phyloP scores from a whole-genome alignment of 2,888 invertebrate species.

The Torymus texanus region DNA sequence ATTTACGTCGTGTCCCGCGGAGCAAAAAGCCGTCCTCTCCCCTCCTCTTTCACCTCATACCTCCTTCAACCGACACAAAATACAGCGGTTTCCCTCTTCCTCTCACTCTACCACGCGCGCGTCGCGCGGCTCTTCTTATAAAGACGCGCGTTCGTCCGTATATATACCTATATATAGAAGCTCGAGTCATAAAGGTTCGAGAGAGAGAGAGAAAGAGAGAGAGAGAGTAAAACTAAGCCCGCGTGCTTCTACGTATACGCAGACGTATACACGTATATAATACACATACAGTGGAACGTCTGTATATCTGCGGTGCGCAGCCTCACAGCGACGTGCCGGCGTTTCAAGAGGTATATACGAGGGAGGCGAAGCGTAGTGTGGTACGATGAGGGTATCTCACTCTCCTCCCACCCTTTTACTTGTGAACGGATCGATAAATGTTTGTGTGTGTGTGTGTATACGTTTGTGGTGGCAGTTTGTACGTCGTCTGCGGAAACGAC shows the following conservation, averaged over 20 bases:
- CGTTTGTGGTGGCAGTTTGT: too few species aligned
- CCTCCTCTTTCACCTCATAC: not conserved
- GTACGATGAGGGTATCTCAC: too few species aligned
- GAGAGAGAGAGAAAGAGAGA: not conserved
- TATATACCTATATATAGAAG: too few species aligned
- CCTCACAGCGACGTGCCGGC: too few species aligned
- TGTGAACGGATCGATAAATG: too few species aligned
- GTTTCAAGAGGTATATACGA: too few species aligned
- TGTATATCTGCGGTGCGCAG: too few species aligned
- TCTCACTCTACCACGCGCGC: not conserved
- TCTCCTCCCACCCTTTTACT: too few species aligned
- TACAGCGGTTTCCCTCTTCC: not conserved
- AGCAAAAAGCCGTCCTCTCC: slow-evolving; percentile 20
- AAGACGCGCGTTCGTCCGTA: not conserved
- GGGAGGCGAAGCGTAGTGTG: too few species aligned
- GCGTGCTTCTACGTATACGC: not conserved
- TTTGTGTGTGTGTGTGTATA: too few species aligned
- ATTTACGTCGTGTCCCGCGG: slow-evolving; percentile 24
- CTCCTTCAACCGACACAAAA: not conserved
- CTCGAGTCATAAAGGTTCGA: slow-evolving; percentile 33
- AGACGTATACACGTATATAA: not conserved
- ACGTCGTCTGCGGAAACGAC: too few species aligned
- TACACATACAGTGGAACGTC: not conserved
- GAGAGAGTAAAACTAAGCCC: slow-evolving; percentile 25
- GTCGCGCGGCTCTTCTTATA: not conserved